These are phyloP conservation scores for Stegophylla sp. DNA, from an alignment of 2,888 invertebrate genomes.

Conservation along the genomic window DNA sequence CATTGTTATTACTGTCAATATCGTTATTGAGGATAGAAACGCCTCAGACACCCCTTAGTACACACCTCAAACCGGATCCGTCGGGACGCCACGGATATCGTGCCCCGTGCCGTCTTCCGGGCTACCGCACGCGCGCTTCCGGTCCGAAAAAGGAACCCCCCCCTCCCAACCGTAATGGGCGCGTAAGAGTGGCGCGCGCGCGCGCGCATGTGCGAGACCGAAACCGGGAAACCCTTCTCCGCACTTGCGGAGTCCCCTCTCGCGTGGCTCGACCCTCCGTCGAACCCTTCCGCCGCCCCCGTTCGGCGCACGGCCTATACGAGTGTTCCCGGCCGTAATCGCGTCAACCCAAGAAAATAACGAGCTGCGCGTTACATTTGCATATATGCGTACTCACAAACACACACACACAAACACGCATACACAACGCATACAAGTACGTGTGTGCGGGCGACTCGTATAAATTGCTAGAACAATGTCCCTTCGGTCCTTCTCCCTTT, in stretches of 20 bases:
- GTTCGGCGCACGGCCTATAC: not conserved
- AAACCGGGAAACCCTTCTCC: constrained; percentile 23
- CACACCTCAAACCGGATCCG: constrained; percentile 25
- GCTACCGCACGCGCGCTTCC: constrained; percentile 41
- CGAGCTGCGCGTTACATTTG: constrained; percentile 56
- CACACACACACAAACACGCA: not conserved
- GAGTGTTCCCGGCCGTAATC: constrained; percentile 49
- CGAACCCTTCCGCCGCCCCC: not conserved
- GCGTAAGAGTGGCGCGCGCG: not conserved
- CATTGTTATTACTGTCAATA: constrained; percentile 7
- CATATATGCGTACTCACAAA: constrained; percentile 40
- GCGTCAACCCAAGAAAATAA: constrained; percentile 59
- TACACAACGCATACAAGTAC: too few relatives aligned
- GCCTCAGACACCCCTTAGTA: not conserved
- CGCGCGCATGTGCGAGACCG: constrained; percentile 14
- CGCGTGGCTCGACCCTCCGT: not conserved
- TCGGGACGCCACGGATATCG: constrained; percentile 4
- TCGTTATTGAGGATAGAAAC: constrained; percentile 13
- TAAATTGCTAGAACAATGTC: constrained; percentile 58
- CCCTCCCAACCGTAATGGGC: too few relatives aligned
- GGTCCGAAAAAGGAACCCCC: constrained; percentile 31
- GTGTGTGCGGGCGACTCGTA: constrained; percentile 33
- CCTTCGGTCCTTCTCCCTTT: constrained; percentile 44
- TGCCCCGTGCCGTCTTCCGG: constrained; percentile 50
- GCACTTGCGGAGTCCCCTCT: constrained; percentile 4